These are phyloP conservation scores for Odontamblyopus lacepedii DNA, from an alignment of 2,797 vertebrate genomes.

Conservation along the genomic window DNA sequence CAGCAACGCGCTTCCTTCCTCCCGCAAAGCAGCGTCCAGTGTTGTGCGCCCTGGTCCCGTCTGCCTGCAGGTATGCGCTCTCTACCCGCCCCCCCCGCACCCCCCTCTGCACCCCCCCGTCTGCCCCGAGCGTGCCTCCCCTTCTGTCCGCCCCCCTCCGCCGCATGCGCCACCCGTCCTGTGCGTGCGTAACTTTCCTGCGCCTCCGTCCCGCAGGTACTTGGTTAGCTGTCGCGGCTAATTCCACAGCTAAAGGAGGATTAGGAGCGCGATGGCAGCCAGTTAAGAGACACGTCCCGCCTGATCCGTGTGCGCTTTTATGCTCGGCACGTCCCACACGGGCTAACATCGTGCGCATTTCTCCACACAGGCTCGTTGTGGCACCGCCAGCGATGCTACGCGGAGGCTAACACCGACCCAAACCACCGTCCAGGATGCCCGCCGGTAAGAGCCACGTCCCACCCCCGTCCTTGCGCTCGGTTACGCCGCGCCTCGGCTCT, in stretches of 20 bases:
- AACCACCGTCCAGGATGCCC: slow-evolving; percentile 61
- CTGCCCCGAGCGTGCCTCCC: background rate
- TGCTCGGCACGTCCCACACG: background rate
- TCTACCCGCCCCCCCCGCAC: background rate
- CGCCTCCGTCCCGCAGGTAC: background rate
- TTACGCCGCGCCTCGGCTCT: background rate
- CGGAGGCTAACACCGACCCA: slow-evolving; percentile 58
- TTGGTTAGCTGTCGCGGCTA: slow-evolving; percentile 37
- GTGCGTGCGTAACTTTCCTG: background rate
- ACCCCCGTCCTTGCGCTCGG: background rate
- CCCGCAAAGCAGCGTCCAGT: background rate
- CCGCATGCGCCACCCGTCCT: background rate
- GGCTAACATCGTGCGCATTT: slow-evolving; percentile 2
- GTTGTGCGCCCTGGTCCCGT: background rate
- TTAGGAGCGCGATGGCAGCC: background rate
- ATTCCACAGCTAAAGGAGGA: background rate
- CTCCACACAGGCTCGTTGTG: slow-evolving; percentile 12
- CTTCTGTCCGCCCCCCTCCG: background rate
- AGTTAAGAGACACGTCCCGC: background rate
- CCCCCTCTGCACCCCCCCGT: background rate
- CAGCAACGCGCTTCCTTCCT: background rate
- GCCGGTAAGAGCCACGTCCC: slow-evolving; percentile 54
- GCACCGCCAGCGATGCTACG: slow-evolving; percentile 41
- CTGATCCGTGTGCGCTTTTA: fast-evolving
- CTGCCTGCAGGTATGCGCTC: slow-evolving; percentile 37